A percentile compares a stretch with the other conserved stretches of the same genome.
phyloP scores from a whole-genome alignment of 2,797 vertebrate species.

The Anguilla pacifica region DNA sequence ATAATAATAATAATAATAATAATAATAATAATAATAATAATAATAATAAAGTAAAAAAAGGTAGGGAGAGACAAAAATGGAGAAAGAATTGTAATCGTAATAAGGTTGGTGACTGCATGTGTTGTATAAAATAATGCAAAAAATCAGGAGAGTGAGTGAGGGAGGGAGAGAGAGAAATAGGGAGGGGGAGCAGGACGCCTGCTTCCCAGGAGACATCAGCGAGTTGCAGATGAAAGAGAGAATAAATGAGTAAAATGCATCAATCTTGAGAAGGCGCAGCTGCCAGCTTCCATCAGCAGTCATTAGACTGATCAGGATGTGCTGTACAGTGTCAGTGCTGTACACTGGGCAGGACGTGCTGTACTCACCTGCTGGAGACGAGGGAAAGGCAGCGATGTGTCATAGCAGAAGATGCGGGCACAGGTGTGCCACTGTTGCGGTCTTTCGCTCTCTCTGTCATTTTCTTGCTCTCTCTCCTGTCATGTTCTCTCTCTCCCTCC shows the following conservation, averaged over 20 bases:
- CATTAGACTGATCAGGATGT: not conserved
- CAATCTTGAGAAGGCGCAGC: not conserved
- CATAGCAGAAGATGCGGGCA: not conserved
- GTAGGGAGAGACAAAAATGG: not conserved
- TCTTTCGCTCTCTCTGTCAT: not conserved
- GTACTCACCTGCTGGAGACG: not conserved
- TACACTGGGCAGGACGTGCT: not conserved
- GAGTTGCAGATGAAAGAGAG: too few species aligned
- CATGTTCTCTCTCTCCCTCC: too few species aligned
- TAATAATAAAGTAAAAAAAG: constrained; percentile 23
- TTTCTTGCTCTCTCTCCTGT: too few species aligned
- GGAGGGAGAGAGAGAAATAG: constrained; percentile 1
- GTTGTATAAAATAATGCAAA: not conserved
- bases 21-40: not conserved
- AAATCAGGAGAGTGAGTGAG: constrained; percentile 40
- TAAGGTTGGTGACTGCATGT: constrained; percentile 25
- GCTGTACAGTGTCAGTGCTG: not conserved
- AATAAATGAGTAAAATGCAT: not conserved
- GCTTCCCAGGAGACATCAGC: not conserved
- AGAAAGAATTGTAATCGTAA: not conserved
- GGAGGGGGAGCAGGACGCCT: not conserved
- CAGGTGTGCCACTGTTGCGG: not conserved
- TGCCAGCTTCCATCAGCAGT: not conserved
- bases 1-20: not conserved
- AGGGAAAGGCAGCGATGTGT: not conserved